Evolutionary conservation across 2,797 vertebrate species (phyloP).

Genomic region (Myotis vivesi): DNA sequence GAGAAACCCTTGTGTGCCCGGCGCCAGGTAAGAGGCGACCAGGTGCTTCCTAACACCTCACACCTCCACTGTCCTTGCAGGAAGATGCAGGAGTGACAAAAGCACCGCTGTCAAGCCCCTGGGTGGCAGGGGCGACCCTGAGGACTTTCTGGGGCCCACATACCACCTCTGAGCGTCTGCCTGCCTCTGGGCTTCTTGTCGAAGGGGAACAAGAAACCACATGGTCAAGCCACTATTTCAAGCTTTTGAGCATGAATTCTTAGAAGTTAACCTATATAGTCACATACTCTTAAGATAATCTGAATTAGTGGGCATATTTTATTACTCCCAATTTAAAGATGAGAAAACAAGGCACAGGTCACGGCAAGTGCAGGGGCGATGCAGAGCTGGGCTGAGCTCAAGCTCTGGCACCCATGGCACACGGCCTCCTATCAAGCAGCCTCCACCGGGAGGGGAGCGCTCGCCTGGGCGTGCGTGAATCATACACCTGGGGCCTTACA

Average conservation of each 20-base stretch:
- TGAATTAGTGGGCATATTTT: not conserved
- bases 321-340: not conserved
- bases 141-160: no score
- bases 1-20: not conserved
- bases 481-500: not conserved
- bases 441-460: not conserved
- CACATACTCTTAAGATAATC: not conserved
- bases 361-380: no score
- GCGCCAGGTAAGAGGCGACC: not conserved
- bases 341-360: not conserved
- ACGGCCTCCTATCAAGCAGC: no score
- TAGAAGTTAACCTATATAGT: not conserved
- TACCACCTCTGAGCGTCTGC: not conserved
- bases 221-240: not conserved
- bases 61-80: not conserved
- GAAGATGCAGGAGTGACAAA: not conserved
- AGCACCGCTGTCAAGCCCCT: not conserved
- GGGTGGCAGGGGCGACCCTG: no score
- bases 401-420: no score
- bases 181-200: not conserved
- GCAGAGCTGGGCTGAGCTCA: not conserved
- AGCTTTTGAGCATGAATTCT: not conserved
- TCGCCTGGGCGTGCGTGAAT: not conserved
- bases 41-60: not conserved
- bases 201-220: not conserved